Conservation (phyloP, 2,888 invertebrate species). For the Autographa gamma region DNA sequence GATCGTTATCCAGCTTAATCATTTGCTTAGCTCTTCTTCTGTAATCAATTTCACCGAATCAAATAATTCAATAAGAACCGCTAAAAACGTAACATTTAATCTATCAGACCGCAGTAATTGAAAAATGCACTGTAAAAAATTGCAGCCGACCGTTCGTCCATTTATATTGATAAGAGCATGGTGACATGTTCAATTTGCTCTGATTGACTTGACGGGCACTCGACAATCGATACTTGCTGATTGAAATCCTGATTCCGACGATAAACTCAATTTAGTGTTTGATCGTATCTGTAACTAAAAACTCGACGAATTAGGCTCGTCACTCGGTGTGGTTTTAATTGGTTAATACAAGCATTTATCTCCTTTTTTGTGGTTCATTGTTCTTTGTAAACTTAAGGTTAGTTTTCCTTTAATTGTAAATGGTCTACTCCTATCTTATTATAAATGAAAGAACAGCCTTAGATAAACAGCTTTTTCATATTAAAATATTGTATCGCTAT, state of each 20-base stretch:
- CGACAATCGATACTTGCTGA: constrained; percentile 75
- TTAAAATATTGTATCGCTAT: no score
- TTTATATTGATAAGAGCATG: constrained; percentile 65
- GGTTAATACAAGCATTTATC: constrained; percentile 2
- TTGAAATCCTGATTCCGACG: constrained; percentile 77
- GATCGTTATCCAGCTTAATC: no score
- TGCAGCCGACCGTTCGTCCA: constrained; percentile 50
- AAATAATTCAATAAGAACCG: background rate
- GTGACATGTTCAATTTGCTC: constrained; percentile 78
- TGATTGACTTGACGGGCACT: constrained; percentile 79
- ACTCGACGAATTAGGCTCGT: constrained; percentile 62
- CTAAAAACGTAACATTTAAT: constrained; percentile 5
- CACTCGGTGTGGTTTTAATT: constrained; percentile 23
- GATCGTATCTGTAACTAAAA: constrained; percentile 68
- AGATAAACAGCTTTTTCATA: no score
- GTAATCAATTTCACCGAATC: no score
- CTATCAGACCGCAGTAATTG: background rate
- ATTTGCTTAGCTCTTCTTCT: no score
- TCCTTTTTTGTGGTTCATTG: background rate
- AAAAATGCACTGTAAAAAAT: constrained; percentile 19
- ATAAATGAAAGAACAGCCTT: no score
- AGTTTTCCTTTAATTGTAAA: no score
- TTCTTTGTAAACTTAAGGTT: constrained; percentile 15
- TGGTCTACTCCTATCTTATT: no score
- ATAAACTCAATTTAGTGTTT: constrained; percentile 77